These are phyloP conservation scores for Megaceryle torquata DNA, from an alignment of 2,113 vertebrate genomes.

Conservation along the genomic window DNA sequence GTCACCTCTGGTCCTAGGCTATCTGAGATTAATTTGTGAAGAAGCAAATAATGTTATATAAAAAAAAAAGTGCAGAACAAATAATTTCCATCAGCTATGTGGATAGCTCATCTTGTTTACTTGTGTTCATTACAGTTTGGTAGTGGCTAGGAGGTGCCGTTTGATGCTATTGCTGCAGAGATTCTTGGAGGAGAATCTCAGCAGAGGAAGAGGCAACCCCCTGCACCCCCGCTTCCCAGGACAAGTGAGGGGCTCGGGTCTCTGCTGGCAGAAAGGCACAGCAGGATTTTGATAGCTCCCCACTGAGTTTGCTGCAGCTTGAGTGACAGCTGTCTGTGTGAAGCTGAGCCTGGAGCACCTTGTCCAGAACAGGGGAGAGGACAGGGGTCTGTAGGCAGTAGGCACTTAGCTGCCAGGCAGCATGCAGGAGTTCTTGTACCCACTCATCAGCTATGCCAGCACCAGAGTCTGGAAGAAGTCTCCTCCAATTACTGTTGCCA, in stretches of 20 bases:
- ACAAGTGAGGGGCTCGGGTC: neutral
- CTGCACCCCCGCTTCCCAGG: neutral
- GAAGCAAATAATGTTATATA: neutral
- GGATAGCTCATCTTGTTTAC: neutral
- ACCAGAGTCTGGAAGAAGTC: conserved; percentile 3
- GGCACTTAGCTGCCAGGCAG: neutral
- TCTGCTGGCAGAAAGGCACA: rapidly evolving
- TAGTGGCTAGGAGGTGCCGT: neutral
- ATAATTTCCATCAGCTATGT: neutral
- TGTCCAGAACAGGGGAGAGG: rapidly evolving
- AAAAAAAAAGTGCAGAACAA: neutral
- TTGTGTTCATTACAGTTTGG: neutral
- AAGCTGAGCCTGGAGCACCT: neutral
- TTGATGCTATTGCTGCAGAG: neutral
- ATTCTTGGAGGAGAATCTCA: neutral
- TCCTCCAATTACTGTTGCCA: neutral
- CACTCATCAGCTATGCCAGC: neutral
- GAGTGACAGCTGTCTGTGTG: neutral
- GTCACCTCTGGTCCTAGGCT: neutral
- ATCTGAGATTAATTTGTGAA: neutral
- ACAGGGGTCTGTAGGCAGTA: neutral
- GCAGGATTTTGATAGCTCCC: neutral
- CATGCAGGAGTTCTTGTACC: neutral
- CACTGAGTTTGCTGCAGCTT: rapidly evolving
- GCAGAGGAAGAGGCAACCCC: neutral